These are phyloP conservation scores for Thecocarcelia acutangulata DNA, from an alignment of 2,888 invertebrate species.

Conservation along the genomic window DNA sequence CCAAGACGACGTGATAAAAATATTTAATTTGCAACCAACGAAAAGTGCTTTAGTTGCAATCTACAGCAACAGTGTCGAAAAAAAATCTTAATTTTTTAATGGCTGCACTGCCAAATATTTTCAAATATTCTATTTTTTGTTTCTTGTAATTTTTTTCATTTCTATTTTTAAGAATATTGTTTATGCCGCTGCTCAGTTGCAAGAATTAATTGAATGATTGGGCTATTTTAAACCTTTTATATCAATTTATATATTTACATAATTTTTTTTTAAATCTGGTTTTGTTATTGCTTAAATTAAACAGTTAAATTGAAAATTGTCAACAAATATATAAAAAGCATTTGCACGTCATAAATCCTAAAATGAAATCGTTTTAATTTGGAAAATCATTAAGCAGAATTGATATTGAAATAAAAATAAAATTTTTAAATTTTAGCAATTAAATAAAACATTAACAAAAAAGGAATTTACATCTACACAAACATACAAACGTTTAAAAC, in stretches of 20 bases:
- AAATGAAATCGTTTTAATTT: conserved; percentile 9
- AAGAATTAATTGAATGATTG: no score
- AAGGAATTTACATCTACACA: no score
- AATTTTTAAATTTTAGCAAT: neutral
- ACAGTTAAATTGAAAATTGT: conserved; percentile 13
- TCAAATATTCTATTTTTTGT: no score
- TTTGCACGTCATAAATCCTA: conserved; percentile 39
- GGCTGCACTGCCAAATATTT: no score
- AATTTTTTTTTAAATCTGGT: neutral
- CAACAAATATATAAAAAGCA: conserved; percentile 42
- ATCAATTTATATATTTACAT: conserved; percentile 11
- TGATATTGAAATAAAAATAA: conserved; percentile 13
- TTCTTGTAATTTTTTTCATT: neutral
- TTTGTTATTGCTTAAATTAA: conserved; percentile 14
- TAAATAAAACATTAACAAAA: neutral
- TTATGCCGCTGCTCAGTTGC: conserved; percentile 62
- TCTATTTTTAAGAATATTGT: conserved; percentile 1
- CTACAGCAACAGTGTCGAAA: no score
- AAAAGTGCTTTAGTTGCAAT: neutral
- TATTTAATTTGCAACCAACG: conserved; percentile 3
- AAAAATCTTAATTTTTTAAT: no score
- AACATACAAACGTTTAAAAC: no score
- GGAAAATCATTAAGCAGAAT: conserved; percentile 41
- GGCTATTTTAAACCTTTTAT: no score
- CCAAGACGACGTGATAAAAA: conserved; percentile 30